Base-by-base conservation (phyloP, 1,140 invertebrate genomes). In the Drosophila santomea region DNA sequence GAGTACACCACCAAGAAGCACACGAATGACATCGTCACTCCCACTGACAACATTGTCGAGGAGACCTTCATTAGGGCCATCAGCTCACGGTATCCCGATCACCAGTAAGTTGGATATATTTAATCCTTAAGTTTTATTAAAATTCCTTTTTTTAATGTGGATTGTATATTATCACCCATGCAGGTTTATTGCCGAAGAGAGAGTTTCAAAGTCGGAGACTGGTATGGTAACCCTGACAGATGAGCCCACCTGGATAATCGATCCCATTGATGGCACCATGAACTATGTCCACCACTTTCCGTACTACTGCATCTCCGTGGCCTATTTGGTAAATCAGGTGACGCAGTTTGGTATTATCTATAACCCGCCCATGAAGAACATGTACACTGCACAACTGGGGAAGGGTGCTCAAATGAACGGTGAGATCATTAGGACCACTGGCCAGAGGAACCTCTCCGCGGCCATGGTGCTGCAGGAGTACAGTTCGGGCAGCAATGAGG, bases 121-220 rank as follows among this genome's bases (percentile, higher is more conserved):
- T 17, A 17, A 17, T 17, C 17, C 4, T 35, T n/a, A 8, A 5
- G 8, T 2, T 20, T 4, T 17, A 10, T 10, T 2, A 17, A 44
- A 8, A 32, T 8, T 32, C 6, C 6, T 6, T 32, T 3, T 8
- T 32, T 32, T 8, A 32, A 32, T 32, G 32, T 8, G 32, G 32
- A 32, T 32, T 32, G 32, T 32, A 32, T 32, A 10, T 8, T 32
- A 20, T 20, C 4, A 17, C 43, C 3, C 10, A 1, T 11, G 0
- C 1, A 98, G 97, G 91, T 99, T 99, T 92, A 99, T 99, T 78
- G 98, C 98, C 1, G 98, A 99, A 93, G 98, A 99, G 93, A 95
- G 95, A 0, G 95, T 95, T 12, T 94, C 95, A 28, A 4, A 8
- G 6, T 93, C 93, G 23, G 92, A 66, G 7, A 14, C 51, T 1